These are phyloP conservation scores for Phyllostomus discolor DNA, from an alignment of 2,113 vertebrate genomes.

Conservation along the genomic window DNA sequence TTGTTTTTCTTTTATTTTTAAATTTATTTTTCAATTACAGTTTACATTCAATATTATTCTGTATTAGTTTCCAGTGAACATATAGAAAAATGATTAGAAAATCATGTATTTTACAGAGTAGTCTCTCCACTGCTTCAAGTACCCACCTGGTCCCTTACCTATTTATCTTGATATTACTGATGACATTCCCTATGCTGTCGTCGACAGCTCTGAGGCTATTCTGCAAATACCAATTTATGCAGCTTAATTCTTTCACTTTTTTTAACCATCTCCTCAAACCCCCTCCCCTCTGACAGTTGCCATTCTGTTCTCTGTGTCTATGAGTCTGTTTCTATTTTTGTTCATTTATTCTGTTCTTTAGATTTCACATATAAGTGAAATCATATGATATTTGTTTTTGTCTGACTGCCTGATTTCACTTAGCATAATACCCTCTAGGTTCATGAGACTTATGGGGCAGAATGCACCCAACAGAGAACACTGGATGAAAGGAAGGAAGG, in stretches of 20 bases:
- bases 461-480: neutral
- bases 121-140: neutral
- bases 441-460: neutral
- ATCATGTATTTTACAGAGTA: neutral
- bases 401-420: neutral
- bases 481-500: neutral
- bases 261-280: neutral
- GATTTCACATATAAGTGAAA: neutral
- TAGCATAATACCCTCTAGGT: neutral
- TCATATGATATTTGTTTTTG: neutral
- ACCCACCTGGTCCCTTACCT: neutral
- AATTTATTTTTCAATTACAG: neutral
- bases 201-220: neutral
- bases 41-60: neutral
- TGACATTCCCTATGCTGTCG: neutral
- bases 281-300: neutral
- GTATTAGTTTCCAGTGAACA: neutral
- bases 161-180: neutral
- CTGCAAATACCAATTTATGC: neutral
- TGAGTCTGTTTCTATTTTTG: neutral
- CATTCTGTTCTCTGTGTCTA: neutral
- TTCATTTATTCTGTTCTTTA: neutral
- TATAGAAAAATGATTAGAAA: neutral
- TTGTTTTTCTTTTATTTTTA: neutral
- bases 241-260: neutral